phyloP scores from a whole-genome alignment of 2,113 vertebrate genomes.

The Ranitomeya imitator region DNA sequence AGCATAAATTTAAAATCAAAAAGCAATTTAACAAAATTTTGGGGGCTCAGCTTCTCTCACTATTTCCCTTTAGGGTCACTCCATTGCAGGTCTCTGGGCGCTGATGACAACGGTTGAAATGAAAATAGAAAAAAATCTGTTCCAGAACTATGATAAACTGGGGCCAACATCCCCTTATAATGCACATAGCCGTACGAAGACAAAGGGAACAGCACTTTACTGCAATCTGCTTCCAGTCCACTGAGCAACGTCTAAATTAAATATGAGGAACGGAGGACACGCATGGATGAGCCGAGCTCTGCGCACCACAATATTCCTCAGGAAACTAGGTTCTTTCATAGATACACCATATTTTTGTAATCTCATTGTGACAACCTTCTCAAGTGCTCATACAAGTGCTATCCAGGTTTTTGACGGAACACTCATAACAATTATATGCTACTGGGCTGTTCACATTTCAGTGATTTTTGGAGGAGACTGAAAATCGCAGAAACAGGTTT shows the following conservation, averaged over 20 bases:
- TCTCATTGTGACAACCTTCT: background rate
- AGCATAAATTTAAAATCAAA: too few species aligned
- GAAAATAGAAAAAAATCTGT: background rate
- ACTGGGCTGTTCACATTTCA: too few species aligned
- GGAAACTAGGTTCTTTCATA: background rate
- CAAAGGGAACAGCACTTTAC: constrained; percentile 1
- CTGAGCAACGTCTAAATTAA: constrained; percentile 27
- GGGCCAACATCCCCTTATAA: background rate
- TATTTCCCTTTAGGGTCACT: background rate
- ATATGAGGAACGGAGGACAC: constrained; percentile 32
- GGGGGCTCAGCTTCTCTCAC: too few species aligned
- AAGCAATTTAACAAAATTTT: too few species aligned
- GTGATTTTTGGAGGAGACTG: too few species aligned
- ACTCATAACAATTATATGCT: too few species aligned
- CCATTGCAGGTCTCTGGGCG: too few species aligned
- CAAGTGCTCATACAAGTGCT: too few species aligned
- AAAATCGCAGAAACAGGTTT: too few species aligned
- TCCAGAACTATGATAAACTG: background rate
- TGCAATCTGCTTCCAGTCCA: constrained; percentile 24
- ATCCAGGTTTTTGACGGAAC: too few species aligned
- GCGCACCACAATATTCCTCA: background rate
- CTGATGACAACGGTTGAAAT: background rate
- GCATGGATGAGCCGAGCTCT: background rate
- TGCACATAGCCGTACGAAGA: background rate
- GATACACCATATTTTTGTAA: background rate